Evolutionary conservation across 2,113 vertebrate genomes (phyloP), one percentile per base, ranked within the genome.

Genomic region (Neopipo cinnamomea): DNA sequence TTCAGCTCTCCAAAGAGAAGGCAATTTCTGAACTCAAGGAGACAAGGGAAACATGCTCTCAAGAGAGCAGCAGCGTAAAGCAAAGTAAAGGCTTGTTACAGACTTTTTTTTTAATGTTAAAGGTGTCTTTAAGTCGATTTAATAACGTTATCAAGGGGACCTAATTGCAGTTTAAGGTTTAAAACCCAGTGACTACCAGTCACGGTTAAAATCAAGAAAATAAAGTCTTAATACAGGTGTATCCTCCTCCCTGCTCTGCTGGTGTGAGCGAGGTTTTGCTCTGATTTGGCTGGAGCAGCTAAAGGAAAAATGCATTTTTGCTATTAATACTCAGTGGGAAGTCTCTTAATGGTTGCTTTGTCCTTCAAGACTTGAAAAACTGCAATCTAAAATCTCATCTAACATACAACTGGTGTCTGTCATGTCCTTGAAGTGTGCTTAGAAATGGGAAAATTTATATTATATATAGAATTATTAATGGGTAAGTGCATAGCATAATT

Each of bases 1-100:
- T 96, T 8, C 97, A 97, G 68, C 65, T 49, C 19, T 78, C 97
- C 31, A 97, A 97, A 50, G 87, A 76, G 4, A 96, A 82, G 66
- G 95, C 91, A 12, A 93, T 91, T 76, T 28, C 94, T 80, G 88
- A 91, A 6, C 85, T 95, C 46, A 85, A 97, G 15, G 97, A 98
- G 77, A 59, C 27, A 2, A 68, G n/a, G 23, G 95, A 97, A 30
- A 33, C 23, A 2, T 47, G 80, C 39, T 55, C 71, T 63, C 86
- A 91, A 11, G 97, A 94, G 85, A 98, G 88, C 42, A 42, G 66
- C 67, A 66, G 0, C 37, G 41, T 58, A 19, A 98, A 97, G 28
- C 74, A 92, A 81, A 98, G 98, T 96, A 70, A 84, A 92, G 3
- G 3, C 27, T 79, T 53, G 9, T 19, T 53, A 2, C 12, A 46